Evolutionary conservation across 1,140 invertebrate genomes (phyloP).

Genomic region (Leucophenga varia): DNA sequence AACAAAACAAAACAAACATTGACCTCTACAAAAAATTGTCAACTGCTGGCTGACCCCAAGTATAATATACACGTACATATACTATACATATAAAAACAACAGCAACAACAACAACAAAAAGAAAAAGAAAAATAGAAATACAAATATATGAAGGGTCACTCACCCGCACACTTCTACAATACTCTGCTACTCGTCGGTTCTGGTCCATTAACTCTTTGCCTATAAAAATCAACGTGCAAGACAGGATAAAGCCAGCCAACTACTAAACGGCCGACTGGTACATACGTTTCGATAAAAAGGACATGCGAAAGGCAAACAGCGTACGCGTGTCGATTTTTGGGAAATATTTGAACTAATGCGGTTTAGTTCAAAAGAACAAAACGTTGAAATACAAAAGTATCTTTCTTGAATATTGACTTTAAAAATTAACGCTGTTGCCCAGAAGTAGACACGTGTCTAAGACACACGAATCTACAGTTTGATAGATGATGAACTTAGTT

Average conservation of each 20-base stretch:
- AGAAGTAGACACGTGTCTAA: conserved; percentile 35
- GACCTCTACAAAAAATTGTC: too few relatives aligned
- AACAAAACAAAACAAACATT: conserved; percentile 34
- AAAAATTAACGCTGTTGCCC: conserved; percentile 29
- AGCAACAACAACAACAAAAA: background rate
- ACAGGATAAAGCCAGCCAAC: background rate
- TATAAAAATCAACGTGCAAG: background rate
- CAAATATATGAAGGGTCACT: conserved; percentile 22
- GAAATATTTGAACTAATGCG: conserved; percentile 12
- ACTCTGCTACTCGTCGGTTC: conserved; percentile 44
- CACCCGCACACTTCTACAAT: conserved; percentile 34
- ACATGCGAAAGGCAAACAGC: conserved; percentile 17
- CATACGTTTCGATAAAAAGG: conserved; percentile 1
- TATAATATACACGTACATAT: too few relatives aligned
- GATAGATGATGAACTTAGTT: too few relatives aligned
- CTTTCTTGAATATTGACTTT: conserved; percentile 39
- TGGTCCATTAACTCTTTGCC: conserved; percentile 53
- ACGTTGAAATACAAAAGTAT: conserved; percentile 23
- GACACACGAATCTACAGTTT: too few relatives aligned
- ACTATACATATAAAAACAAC: too few relatives aligned
- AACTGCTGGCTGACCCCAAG: conserved; percentile 31
- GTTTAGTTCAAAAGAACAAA: background rate
- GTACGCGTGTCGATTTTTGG: conserved; percentile 17
- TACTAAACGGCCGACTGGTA: conserved; percentile 3
- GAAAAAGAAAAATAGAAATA: conserved; percentile 3